Conservation (phyloP, 2,113 vertebrate genomes). For the Aspiorhynchus laticeps region DNA sequence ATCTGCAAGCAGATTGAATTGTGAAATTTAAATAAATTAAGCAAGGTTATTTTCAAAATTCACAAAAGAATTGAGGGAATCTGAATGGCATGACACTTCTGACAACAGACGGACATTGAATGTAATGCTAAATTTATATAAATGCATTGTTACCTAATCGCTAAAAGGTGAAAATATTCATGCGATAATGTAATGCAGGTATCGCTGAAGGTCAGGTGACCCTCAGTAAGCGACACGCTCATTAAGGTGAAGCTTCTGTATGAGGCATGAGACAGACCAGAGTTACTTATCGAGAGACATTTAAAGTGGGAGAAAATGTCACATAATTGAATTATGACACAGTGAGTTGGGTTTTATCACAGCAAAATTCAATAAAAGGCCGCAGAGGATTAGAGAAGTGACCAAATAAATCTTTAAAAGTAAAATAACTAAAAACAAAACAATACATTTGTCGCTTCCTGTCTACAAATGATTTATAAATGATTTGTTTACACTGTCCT, state of each 20-base stretch:
- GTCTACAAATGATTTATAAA: neutral
- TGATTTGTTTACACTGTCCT: no score
- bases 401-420: neutral
- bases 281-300: neutral
- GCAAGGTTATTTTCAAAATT: no score
- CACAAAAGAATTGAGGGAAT: no score
- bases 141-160: neutral
- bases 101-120: no score
- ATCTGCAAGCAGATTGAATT: no score
- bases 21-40: no score
- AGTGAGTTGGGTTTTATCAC: constrained; percentile 19
- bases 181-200: neutral
- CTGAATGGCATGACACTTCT: no score
- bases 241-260: neutral
- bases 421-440: neutral
- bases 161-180: neutral
- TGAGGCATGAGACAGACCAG: neutral
- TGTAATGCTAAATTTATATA: neutral
- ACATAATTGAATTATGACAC: constrained; percentile 27
- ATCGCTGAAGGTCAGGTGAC: neutral
- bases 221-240: neutral
- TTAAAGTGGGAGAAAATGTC: constrained; percentile 11
- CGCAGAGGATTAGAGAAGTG: neutral
- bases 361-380: neutral
- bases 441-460: neutral